Evolutionary conservation across 2,888 invertebrate genomes (phyloP).

Genomic region (Sepioteuthis lessoniana): DNA sequence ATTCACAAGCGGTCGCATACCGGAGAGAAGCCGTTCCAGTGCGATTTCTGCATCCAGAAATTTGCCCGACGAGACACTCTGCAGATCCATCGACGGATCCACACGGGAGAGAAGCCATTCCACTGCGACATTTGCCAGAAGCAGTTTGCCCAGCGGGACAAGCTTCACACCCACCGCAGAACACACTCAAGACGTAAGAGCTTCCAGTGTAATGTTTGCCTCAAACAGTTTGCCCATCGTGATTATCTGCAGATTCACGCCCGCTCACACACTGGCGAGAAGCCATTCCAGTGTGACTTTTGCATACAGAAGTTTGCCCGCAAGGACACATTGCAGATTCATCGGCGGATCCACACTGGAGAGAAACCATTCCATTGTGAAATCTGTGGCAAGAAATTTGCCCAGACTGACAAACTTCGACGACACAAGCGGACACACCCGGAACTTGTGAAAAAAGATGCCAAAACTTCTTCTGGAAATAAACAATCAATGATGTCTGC

Average conservation of each 20-base stretch:
- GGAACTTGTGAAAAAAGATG: neutral
- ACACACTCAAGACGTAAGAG: neutral
- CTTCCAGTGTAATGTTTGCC: neutral
- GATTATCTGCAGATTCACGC: neutral
- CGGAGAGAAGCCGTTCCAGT: neutral
- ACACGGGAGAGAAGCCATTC: neutral
- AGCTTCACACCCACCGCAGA: neutral
- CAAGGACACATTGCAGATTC: neutral
- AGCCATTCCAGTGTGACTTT: neutral
- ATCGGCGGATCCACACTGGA: neutral
- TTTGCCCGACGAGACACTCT: neutral
- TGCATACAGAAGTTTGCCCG: neutral
- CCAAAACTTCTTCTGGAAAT: neutral
- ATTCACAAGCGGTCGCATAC: neutral
- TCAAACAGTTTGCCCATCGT: neutral
- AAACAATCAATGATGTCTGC: neutral
- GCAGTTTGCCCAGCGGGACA: neutral
- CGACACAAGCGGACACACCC: conserved; percentile 7
- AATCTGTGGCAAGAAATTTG: conserved; percentile 33
- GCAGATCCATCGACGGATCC: conserved; percentile 33
- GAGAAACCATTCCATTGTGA: conserved; percentile 33
- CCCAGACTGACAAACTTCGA: neutral
- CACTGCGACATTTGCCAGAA: neutral
- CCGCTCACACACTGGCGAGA: neutral
- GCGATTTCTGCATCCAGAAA: neutral